phyloP scores from a whole-genome alignment of 92 coral and sea anemone species.

The Micromussa lordhowensis region DNA sequence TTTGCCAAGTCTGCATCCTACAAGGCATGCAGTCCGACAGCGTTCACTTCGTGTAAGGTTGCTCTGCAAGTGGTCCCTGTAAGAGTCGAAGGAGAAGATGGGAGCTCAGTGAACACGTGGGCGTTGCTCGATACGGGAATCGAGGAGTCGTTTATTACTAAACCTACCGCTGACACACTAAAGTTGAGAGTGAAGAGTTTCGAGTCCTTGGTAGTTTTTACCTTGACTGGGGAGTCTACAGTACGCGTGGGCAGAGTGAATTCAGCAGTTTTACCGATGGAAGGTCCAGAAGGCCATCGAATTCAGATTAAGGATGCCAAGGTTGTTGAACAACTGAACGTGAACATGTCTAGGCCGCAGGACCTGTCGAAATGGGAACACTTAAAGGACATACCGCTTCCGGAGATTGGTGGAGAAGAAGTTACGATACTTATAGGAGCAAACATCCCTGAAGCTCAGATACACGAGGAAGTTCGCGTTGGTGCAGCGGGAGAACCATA shows the following conservation, averaged over 20 bases:
- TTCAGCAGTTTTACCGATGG: neutral
- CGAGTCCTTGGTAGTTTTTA: too few species aligned
- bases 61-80: neutral
- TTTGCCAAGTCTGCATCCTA: neutral
- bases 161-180: too few species aligned
- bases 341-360: neutral
- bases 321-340: neutral
- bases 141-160: too few species aligned
- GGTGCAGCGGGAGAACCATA: slow-evolving; percentile 54
- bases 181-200: too few species aligned
- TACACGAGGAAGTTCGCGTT: slow-evolving; percentile 53
- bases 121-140: too few species aligned
- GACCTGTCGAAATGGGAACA: slow-evolving; percentile 37
- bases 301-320: neutral
- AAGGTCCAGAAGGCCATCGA: neutral
- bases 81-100: neutral
- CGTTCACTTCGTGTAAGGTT: too few species aligned
- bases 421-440: slow-evolving; percentile 47
- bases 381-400: slow-evolving; percentile 32
- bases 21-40: neutral
- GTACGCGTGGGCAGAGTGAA: neutral
- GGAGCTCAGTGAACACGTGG: too few species aligned
- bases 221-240: too few species aligned
- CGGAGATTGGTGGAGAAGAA: slow-evolving; percentile 37
- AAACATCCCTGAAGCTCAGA: slow-evolving; percentile 54